phyloP scores from a whole-genome alignment of 2,797 vertebrate genomes.

The Miichthys miiuy region DNA sequence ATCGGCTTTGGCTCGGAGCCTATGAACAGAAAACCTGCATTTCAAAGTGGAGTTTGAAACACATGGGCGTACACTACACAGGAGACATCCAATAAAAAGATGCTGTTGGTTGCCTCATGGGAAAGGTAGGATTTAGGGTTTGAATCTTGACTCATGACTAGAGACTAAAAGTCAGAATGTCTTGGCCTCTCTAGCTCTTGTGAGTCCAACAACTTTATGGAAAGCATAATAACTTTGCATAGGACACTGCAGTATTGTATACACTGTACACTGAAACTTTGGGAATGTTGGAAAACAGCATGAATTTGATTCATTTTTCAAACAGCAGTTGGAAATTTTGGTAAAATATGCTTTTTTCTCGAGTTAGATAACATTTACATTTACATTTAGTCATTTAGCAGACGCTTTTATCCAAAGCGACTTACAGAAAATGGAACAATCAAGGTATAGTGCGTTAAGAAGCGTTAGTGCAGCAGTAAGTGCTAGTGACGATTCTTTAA shows the following conservation, averaged over 20 bases:
- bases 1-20: background rate
- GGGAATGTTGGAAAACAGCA: background rate
- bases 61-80: background rate
- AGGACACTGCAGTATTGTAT: background rate
- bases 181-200: background rate
- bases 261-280: background rate
- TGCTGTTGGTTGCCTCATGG: background rate
- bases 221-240: background rate
- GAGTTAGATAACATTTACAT: background rate
- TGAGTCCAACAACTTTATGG: conserved; percentile 4
- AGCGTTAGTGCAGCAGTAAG: too few species aligned
- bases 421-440: too few species aligned
- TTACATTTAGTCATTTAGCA: too few species aligned
- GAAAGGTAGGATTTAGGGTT: background rate
- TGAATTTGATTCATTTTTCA: background rate
- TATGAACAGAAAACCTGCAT: background rate
- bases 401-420: too few species aligned
- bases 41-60: conserved; percentile 17
- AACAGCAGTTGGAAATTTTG: background rate
- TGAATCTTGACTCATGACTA: background rate
- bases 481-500: too few species aligned
- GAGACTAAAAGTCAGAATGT: background rate
- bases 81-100: conserved; percentile 3
- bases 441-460: too few species aligned
- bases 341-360: conserved; percentile 1